Base-by-base conservation (phyloP, 2,113 vertebrate genomes). In the Phoxinus phoxinus region DNA sequence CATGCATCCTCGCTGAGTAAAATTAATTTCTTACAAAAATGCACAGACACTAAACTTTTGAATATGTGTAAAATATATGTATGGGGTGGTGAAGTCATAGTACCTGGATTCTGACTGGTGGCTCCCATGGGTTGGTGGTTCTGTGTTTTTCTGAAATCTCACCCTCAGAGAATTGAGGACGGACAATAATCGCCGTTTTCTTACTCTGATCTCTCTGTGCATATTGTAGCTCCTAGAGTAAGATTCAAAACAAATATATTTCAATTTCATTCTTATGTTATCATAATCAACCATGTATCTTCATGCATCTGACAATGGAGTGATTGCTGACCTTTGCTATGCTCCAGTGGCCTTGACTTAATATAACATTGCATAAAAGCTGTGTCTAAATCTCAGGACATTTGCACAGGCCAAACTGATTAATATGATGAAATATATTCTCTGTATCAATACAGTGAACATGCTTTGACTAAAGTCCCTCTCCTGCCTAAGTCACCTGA, bases 401-500 rank as follows among this genome's bases (percentile, higher is more conserved):
- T 82, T 44, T 77, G 30, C 79, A 85, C 35, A 87, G 23, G 58
- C 56, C 41, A 32, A 61, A 15, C 72, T 77, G 51, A 85, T 30
- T 78, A 58, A 5, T 69, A 78, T 76, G 74, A 76, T 51, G 74
- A 76, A 59, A 61, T 23, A 23, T 25, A 19, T 41, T 41, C 77
- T 61, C 61, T 41, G 4, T 13, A 21, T 53, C 30, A 61, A 48
- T 69, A 30, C 10, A 35, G 41, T 13, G 17, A 46, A 25, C 17
- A 51, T 44, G 61, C 21, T 81, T 27, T 67, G 23, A 35, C 37
- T 32, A 51, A 41, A 32, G 56, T 37, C 65, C 78, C 63, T 51
- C 30, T 67, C 13, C 3, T 44, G 23, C 23, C 58, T 21, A 56
- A 27, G 27, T 83, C 75, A 99, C 97, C 97, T 97, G 95, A 61